Evolutionary conservation across 2,797 vertebrate species (phyloP), one percentile per base, ranked within the genome.

Genomic region (Glossophaga mutica): DNA sequence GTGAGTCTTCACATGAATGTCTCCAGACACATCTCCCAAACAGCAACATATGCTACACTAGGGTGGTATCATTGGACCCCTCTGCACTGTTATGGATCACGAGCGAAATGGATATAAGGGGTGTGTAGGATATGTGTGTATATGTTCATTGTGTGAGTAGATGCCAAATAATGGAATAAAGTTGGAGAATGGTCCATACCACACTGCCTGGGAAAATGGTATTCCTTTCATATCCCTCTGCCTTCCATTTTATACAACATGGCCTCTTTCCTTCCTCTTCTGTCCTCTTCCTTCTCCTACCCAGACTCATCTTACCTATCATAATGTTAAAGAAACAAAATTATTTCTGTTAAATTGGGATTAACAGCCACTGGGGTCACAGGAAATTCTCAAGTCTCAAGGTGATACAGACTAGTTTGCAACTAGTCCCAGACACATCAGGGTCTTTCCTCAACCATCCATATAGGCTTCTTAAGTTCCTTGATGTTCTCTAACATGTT

Each of bases 301-400:
- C 10, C 26, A 83, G 62, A 67, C 18, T 82, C 16, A 52, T 65
- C 32, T 68, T 32, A 48, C 10, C 2, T 73, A 22, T 34, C 65
- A 55, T 26, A 50, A 84, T 37, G 29, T 44, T 89, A 65, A 93
- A 77, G 22, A 59, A 93, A 74, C 24, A 37, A 29, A 83, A 37
- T 18, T 22, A 48, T 21, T 68, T 14, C 44, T 77, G 4, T 44
- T 44, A 48, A 92, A 34, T n/a, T 52, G 34, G 15, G 34, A 34
- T 32, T 29, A 44, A 84, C 32, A 19, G 22, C 5, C 26, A 84
- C 6, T 32, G 44, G 16, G 32, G 1, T 82, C 9, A 71, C 68
- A 18, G 70, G 12, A 77, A 37, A 50, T 3, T 65, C 21, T 37
- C n/a, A 6, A 42, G 24, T 46, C 32, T 67, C 32, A 65, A 82